A percentile compares a stretch with the other conserved stretches of the same genome.
Conservation (phyloP, 1,140 invertebrate species). For the Drosophila chauvacae region DNA sequence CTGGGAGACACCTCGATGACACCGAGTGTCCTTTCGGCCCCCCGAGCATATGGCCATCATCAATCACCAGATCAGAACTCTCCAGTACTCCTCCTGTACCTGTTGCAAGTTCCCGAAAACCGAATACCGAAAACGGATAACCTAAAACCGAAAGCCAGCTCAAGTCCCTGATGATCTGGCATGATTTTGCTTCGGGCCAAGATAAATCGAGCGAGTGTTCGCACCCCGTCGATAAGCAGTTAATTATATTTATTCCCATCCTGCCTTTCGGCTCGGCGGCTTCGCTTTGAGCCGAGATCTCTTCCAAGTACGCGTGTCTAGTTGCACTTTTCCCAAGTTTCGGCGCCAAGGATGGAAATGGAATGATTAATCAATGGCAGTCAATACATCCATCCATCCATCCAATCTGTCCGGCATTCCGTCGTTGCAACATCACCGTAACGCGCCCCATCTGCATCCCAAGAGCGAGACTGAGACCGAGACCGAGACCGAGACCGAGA, state of each 20-base stretch:
- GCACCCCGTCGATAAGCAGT: conserved; percentile 81
- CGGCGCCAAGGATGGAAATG: conserved; percentile 66
- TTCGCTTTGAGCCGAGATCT: conserved; percentile 44
- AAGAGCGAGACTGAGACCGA: not conserved
- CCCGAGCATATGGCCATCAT: conserved; percentile 60
- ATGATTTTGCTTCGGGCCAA: conserved; percentile 61
- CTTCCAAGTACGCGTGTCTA: conserved; percentile 77
- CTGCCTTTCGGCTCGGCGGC: conserved; percentile 54
- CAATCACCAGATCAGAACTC: conserved; percentile 51
- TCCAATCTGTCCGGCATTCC: conserved; percentile 17
- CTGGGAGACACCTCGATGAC: conserved; percentile 40
- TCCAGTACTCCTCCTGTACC: conserved; percentile 18
- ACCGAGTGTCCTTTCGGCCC: conserved; percentile 41
- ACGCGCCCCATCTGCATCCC: conserved; percentile 21
- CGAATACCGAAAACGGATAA: not conserved
- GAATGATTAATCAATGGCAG: conserved; percentile 76
- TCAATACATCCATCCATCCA: conserved; percentile 55
- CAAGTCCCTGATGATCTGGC: conserved; percentile 45
- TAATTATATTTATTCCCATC: conserved; percentile 81
- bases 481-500: conserved; percentile 24
- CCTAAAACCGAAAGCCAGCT: not conserved
- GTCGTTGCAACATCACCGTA: conserved; percentile 64
- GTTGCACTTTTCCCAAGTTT: conserved; percentile 70
- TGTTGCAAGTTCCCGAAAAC: conserved; percentile 28
- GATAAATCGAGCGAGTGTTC: conserved; percentile 75